These are phyloP conservation scores for Ceyx margarethae DNA, from an alignment of 2,113 vertebrate genomes.

Conservation along the genomic window DNA sequence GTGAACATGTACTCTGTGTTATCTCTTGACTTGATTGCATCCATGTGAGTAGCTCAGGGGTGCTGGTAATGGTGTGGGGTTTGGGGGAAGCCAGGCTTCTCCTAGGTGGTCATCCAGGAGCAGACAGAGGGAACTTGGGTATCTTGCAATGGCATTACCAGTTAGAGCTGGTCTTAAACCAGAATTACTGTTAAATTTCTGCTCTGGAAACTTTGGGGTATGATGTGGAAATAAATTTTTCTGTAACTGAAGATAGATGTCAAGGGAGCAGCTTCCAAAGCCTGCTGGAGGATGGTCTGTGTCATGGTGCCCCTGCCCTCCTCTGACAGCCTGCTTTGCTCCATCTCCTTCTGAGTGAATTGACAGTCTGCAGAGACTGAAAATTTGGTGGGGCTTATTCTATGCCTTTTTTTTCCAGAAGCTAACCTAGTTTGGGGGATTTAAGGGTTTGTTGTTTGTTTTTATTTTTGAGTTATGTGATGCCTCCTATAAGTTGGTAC, in stretches of 20 bases:
- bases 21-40: background rate
- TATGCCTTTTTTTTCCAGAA: background rate
- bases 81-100: background rate
- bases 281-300: too few species aligned
- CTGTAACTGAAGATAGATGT: background rate
- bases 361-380: background rate
- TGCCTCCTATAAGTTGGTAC: too few species aligned
- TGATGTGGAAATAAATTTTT: background rate
- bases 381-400: background rate
- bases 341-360: too few species aligned
- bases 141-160: accelerated
- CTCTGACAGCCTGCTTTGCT: accelerated
- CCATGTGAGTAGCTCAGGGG: accelerated
- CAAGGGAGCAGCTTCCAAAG: background rate
- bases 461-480: background rate
- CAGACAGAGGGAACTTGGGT: too few species aligned
- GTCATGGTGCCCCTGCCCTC: background rate
- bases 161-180: background rate
- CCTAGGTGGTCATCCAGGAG: accelerated
- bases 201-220: background rate
- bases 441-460: background rate
- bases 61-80: background rate
- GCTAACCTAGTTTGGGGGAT: background rate
- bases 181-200: background rate
- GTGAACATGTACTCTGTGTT: background rate